Evolutionary conservation across 2,888 invertebrate species (phyloP).

Genomic region (Entomobrya proxima): DNA sequence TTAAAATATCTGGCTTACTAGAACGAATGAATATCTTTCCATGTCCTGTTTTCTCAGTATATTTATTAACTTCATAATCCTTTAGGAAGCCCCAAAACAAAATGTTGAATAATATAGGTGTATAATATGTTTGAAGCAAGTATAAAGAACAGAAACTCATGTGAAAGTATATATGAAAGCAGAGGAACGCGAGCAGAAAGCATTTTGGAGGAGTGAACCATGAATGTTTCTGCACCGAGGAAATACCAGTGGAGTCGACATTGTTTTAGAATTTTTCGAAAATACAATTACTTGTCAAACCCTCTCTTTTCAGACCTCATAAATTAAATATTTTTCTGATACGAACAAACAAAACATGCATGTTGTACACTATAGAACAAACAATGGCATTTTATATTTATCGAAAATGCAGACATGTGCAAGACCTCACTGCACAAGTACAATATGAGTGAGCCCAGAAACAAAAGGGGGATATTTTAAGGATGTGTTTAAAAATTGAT

Average conservation of each 20-base stretch:
- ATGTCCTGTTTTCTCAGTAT: not conserved
- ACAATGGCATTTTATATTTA: conserved; percentile 35
- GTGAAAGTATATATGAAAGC: not conserved
- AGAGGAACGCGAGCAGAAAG: not conserved
- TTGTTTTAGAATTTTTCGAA: conserved; percentile 50
- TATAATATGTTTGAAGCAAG: not conserved
- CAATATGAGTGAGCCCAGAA: too few relatives aligned
- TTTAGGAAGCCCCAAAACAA: not conserved
- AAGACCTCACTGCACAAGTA: not conserved
- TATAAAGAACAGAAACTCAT: not conserved
- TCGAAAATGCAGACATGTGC: conserved; percentile 23
- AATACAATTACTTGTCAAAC: conserved; percentile 68
- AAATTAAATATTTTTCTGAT: conserved; percentile 61
- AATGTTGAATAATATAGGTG: not conserved
- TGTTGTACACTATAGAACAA: not conserved
- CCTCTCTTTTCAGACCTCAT: conserved; percentile 60
- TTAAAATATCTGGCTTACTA: conserved; percentile 43
- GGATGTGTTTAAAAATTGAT: conserved; percentile 38
- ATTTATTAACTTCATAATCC: conserved; percentile 49
- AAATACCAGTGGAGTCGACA: conserved; percentile 33
- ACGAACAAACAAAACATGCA: not conserved
- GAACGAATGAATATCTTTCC: conserved; percentile 22
- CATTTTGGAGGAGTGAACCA: not conserved
- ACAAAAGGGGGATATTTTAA: conserved; percentile 19
- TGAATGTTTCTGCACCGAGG: not conserved